Percentiles rank a stretch among this genome's conserved stretches.
Evolutionary conservation across 2,888 invertebrate genomes (phyloP).

Genomic region (Sepioteuthis lessoniana): DNA sequence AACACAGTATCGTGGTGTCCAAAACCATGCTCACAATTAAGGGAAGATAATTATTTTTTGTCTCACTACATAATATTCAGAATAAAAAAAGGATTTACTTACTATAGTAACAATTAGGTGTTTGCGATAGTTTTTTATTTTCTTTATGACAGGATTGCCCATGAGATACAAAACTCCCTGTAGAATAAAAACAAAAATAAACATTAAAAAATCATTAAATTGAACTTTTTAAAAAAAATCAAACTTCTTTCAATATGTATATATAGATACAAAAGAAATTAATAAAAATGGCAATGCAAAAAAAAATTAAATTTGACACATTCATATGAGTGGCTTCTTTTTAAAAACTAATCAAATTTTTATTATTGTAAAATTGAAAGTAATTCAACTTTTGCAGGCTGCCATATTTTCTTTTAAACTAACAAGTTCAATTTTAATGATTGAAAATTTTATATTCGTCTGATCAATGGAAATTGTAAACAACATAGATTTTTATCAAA

Average conservation of each 20-base stretch:
- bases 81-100: no score
- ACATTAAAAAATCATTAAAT: background rate
- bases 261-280: background rate
- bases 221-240: background rate
- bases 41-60: no score
- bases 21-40: no score
- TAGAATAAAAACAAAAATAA: slow-evolving; percentile 53
- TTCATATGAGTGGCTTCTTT: no score
- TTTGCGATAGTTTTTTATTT: slow-evolving; percentile 86
- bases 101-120: slow-evolving; percentile 69
- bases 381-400: background rate
- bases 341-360: no score
- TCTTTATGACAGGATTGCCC: slow-evolving; percentile 90
- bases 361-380: no score
- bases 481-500: no score
- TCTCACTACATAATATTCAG: no score
- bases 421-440: no score
- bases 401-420: background rate
- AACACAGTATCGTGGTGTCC: no score
- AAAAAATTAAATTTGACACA: background rate
- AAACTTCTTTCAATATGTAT: background rate
- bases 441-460: no score
- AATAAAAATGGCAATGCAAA: background rate
- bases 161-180: slow-evolving; percentile 85
- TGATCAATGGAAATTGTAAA: no score